A percentile compares a stretch with the other conserved stretches of the same genome.
Evolutionary conservation across 2,888 invertebrate genomes (phyloP).

Genomic region (Limenitis camilla): DNA sequence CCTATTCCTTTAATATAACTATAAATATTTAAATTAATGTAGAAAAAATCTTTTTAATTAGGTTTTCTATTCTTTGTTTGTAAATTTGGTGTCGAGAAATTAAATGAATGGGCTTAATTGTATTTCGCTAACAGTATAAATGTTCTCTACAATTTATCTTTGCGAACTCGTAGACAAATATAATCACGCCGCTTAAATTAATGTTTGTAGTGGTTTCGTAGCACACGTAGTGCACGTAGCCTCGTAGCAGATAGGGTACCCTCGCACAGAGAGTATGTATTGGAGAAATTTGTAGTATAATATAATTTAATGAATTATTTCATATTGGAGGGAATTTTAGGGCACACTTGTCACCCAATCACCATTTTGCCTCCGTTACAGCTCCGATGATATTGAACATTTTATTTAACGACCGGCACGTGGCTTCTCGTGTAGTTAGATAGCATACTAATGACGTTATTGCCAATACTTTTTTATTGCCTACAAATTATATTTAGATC

Average conservation of each 20-base stretch:
- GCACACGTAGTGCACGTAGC: conserved; percentile 21
- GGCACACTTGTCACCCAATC: conserved; percentile 53
- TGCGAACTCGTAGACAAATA: conserved; percentile 7
- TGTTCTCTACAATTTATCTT: background rate
- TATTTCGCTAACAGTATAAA: no score
- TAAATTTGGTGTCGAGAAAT: no score
- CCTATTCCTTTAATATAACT: no score
- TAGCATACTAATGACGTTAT: conserved; percentile 36
- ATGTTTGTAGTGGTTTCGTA: conserved; percentile 14
- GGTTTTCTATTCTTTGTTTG: no score
- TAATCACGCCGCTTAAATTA: conserved; percentile 10
- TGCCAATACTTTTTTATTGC: conserved; percentile 29
- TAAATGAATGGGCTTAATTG: background rate
- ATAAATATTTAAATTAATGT: no score
- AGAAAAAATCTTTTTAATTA: no score
- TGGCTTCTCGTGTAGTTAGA: conserved; percentile 31
- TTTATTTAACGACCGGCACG: conserved; percentile 49
- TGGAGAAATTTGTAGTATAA: conserved; percentile 32
- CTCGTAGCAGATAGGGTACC: conserved; percentile 35
- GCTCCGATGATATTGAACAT: conserved; percentile 44
- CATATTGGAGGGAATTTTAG: conserved; percentile 41
- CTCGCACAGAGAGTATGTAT: conserved; percentile 41
- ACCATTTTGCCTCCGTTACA: conserved; percentile 47
- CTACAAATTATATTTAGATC: conserved; percentile 13
- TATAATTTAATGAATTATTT: conserved; percentile 17